Evolutionary conservation across 2,113 vertebrate genomes (phyloP).

Genomic region (Zingel zingel): DNA sequence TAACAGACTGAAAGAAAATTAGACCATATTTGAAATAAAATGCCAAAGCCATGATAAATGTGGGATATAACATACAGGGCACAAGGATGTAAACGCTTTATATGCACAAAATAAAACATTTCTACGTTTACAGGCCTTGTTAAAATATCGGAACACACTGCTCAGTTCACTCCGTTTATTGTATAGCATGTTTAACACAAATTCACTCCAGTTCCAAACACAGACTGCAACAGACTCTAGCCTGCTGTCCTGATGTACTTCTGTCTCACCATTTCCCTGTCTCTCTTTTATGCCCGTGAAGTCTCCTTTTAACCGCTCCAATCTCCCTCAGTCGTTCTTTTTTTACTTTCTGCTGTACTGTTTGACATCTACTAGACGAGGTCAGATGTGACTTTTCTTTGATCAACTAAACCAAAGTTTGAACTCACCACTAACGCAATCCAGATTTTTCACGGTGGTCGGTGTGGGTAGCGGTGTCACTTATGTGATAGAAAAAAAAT

Average conservation of each 20-base stretch:
- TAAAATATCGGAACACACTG: not conserved
- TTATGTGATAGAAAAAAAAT: conserved; percentile 36
- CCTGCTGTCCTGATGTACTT: not conserved
- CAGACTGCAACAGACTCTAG: not conserved
- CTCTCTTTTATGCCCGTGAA: not conserved
- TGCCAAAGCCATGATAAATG: not conserved
- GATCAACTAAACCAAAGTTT: conserved; percentile 33
- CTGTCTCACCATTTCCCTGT: not conserved
- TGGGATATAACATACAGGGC: not conserved
- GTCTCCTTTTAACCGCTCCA: not conserved
- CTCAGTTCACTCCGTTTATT: not conserved
- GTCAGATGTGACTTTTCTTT: conserved; percentile 49
- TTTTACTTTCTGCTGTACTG: not conserved
- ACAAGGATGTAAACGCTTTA: not conserved
- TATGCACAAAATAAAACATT: not conserved
- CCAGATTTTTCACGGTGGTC: conserved; percentile 61
- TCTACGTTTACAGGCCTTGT: not conserved
- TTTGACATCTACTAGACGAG: conserved; percentile 29
- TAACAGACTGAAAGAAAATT: not conserved
- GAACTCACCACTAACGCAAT: conserved; percentile 50
- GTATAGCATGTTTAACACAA: conserved; percentile 6
- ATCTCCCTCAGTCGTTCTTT: not conserved
- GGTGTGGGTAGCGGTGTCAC: conserved; percentile 9
- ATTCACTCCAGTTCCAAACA: not conserved
- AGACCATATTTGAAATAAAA: not conserved